Evolutionary conservation across 2,113 vertebrate species (phyloP).

Genomic region (Corvus cornix): DNA sequence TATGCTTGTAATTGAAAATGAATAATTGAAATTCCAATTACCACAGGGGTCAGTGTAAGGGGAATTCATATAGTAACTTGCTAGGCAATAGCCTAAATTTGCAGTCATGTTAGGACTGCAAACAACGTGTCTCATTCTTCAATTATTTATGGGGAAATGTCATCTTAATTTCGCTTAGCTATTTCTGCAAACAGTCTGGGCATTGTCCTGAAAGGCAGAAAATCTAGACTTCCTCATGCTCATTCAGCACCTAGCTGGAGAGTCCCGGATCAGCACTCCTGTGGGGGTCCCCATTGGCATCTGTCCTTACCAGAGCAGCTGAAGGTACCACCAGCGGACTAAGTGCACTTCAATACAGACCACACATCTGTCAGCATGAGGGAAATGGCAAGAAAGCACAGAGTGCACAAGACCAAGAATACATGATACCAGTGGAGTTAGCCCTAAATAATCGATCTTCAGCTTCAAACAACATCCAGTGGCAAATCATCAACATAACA

Average conservation of each 20-base stretch:
- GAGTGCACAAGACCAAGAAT: not conserved
- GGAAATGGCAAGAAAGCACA: not conserved
- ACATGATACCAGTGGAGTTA: not conserved
- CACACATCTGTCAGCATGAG: not conserved
- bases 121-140: conserved; percentile 45
- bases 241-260: not conserved
- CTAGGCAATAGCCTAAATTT: conserved; percentile 58
- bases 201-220: conserved; percentile 10
- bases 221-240: not conserved
- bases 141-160: conserved; percentile 59
- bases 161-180: not conserved
- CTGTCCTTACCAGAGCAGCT: not conserved
- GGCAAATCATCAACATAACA: conserved; percentile 32
- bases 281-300: not conserved
- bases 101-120: conserved; percentile 56
- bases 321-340: not conserved
- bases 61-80: conserved; percentile 56
- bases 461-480: conserved; percentile 5
- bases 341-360: not conserved
- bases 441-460: conserved; percentile 2
- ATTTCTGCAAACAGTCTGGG: not conserved
- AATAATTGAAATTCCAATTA: conserved; percentile 81
- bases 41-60: conserved; percentile 67
- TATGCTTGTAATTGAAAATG: conserved; percentile 78
- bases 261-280: not conserved